phyloP scores from a whole-genome alignment of 2,113 vertebrate species.

The Bujurquina vittata region DNA sequence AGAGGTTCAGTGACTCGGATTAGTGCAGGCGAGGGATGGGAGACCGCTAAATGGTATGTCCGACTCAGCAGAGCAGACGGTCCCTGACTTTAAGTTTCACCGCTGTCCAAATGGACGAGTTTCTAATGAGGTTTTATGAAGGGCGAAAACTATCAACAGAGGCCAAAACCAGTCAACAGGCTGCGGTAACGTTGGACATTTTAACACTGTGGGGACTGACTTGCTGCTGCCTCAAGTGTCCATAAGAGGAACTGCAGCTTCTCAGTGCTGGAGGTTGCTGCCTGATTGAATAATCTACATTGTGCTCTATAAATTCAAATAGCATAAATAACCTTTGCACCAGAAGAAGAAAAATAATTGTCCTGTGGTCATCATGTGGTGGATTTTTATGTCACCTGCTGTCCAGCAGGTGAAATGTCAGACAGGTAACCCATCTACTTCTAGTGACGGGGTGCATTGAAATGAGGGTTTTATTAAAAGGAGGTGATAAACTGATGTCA shows the following conservation, averaged over 20 bases:
- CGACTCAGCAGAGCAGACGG: too few relatives aligned
- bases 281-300: background rate
- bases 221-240: background rate
- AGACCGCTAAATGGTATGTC: too few relatives aligned
- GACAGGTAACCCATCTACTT: background rate
- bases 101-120: too few relatives aligned
- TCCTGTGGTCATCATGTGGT: background rate
- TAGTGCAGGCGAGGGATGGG: too few relatives aligned
- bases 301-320: background rate
- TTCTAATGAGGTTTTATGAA: too few relatives aligned
- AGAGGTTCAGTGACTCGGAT: too few relatives aligned
- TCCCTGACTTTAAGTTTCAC: too few relatives aligned
- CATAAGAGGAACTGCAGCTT: background rate
- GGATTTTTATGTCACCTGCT: background rate
- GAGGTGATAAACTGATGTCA: background rate
- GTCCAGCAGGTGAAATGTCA: background rate
- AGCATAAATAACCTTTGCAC: background rate
- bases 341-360: too few relatives aligned
- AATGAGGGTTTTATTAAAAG: conserved; percentile 2
- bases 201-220: background rate
- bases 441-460: background rate
- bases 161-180: too few relatives aligned
- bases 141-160: too few relatives aligned
- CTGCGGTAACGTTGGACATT: background rate
- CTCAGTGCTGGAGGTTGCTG: background rate